phyloP scores from a whole-genome alignment of 1,140 invertebrate genomes.

The Eurosta solidaginis region DNA sequence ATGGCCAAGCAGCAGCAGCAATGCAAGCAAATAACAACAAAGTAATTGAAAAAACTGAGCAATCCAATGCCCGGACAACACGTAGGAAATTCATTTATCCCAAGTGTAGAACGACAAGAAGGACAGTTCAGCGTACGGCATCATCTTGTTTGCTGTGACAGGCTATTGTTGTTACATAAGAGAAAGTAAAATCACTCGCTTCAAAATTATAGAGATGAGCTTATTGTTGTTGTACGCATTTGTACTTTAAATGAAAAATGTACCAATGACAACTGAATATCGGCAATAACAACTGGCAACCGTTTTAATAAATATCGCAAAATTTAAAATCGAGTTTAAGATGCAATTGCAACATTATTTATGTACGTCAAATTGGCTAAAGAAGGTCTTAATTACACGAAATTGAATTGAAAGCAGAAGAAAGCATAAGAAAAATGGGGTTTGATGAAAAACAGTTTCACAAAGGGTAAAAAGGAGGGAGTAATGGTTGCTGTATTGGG shows the following conservation, averaged over 20 bases:
- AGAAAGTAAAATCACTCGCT: too few species aligned
- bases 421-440: neutral
- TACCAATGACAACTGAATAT: neutral
- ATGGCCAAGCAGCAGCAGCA: neutral
- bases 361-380: neutral
- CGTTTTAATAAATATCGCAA: neutral
- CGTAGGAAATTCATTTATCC: slow-evolving; percentile 18
- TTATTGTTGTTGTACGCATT: too few species aligned
- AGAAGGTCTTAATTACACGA: neutral
- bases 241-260: neutral
- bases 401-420: neutral
- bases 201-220: too few species aligned
- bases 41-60: slow-evolving; percentile 17
- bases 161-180: too few species aligned
- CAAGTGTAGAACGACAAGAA: neutral
- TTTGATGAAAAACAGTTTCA: neutral
- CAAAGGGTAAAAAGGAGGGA: too few species aligned
- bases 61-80: slow-evolving; percentile 14
- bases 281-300: neutral
- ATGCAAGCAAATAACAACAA: neutral
- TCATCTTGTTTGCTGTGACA: neutral
- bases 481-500: too few species aligned
- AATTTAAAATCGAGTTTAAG: neutral
- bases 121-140: neutral
- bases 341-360: neutral